phyloP scores from a whole-genome alignment of 2,113 vertebrate species.

The Delphinus delphis region DNA sequence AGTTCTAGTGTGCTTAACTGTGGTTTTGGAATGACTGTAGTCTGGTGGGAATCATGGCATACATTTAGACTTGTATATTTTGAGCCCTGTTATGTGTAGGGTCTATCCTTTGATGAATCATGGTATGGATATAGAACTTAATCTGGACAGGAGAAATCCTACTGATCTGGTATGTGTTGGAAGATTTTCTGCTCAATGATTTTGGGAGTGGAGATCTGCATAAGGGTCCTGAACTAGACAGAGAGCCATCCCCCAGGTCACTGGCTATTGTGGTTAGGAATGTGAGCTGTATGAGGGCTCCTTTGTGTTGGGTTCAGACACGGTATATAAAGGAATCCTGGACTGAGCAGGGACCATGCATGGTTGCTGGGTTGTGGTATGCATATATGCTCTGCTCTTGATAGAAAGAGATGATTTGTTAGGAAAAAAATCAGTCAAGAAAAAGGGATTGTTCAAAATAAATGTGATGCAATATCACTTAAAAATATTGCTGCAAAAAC shows the following conservation, averaged over 20 bases:
- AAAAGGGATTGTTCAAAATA: not conserved
- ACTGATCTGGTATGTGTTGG: not conserved
- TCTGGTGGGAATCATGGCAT: not conserved
- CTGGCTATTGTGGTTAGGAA: not conserved
- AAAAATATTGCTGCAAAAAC: not conserved
- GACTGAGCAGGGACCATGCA: not conserved
- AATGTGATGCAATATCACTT: slow-evolving; percentile 7
- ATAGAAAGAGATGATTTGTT: not conserved
- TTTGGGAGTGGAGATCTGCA: not conserved
- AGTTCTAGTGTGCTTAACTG: not conserved
- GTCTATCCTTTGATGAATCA: not conserved
- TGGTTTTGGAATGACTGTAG: not conserved
- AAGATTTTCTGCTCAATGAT: not conserved
- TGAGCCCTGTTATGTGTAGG: not conserved
- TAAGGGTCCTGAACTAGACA: not conserved
- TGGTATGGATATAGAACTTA: not conserved
- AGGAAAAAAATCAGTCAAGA: not conserved
- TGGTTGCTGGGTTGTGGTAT: not conserved
- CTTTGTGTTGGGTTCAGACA: not conserved
- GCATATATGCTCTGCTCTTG: not conserved
- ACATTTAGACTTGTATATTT: not conserved
- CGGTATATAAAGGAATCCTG: not conserved
- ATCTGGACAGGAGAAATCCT: not conserved
- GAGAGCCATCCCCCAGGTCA: not conserved
- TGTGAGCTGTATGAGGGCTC: not conserved